Conservation (phyloP, 1,140 invertebrate genomes). For the Leucophenga varia region DNA sequence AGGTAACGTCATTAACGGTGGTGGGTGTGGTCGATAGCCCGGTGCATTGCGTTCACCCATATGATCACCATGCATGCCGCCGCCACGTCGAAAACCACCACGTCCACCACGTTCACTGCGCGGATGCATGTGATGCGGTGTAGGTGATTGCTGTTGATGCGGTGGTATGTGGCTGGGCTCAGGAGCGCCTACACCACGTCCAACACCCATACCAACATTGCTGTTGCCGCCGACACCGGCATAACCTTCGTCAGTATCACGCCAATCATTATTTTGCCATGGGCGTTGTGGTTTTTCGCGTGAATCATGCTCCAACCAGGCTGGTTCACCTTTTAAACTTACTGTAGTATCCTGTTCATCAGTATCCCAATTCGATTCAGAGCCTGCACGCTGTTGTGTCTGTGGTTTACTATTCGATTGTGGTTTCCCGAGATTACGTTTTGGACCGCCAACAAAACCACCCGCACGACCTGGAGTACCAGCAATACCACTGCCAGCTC, state of each 20-base stretch:
- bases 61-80: conserved; percentile 21
- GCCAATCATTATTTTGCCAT: conserved; percentile 41
- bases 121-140: conserved; percentile 30
- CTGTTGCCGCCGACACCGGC: conserved; percentile 14
- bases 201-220: not conserved
- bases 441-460: conserved; percentile 43
- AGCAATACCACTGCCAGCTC: not conserved
- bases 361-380: conserved; percentile 50
- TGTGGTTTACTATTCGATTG: conserved; percentile 12
- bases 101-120: conserved; percentile 32
- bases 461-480: conserved; percentile 13
- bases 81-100: conserved; percentile 37
- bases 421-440: conserved; percentile 16
- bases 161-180: conserved; percentile 15
- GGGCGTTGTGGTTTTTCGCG: conserved; percentile 35
- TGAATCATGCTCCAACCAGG: conserved; percentile 46
- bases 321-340: conserved; percentile 32
- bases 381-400: conserved; percentile 39
- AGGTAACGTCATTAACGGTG: conserved; percentile 45
- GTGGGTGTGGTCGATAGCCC: conserved; percentile 41
- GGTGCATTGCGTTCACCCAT: conserved; percentile 23
- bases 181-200: not conserved
- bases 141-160: conserved; percentile 3
- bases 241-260: conserved; percentile 33
- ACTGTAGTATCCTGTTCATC: conserved; percentile 36